Percentiles rank a stretch among this genome's conserved stretches.
phyloP scores from a whole-genome alignment of 2,797 vertebrate genomes.

The Sylvilagus floridanus region DNA sequence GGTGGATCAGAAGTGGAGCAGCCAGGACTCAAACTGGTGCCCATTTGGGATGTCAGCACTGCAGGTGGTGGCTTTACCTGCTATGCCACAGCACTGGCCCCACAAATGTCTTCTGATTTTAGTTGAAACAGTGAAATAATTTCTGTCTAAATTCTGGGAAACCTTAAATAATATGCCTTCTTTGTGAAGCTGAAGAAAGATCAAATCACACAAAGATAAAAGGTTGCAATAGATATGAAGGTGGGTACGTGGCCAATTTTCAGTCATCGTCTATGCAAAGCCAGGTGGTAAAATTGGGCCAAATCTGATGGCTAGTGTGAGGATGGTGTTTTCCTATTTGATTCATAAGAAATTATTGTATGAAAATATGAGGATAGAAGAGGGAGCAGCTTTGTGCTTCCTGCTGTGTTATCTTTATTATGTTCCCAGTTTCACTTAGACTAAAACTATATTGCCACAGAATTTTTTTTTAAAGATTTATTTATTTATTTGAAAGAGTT shows the following conservation, averaged over 20 bases:
- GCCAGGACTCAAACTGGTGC: no score
- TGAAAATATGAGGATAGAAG: slow-evolving; percentile 50
- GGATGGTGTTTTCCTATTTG: background rate
- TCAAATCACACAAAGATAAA: background rate
- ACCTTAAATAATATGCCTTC: slow-evolving; percentile 14
- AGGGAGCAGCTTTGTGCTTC: slow-evolving; percentile 65
- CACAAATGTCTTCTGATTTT: slow-evolving; percentile 16
- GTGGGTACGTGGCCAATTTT: background rate
- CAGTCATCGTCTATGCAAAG: background rate
- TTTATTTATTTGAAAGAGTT: no score
- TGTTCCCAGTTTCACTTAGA: slow-evolving; percentile 58
- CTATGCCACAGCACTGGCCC: no score
- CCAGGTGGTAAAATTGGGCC: slow-evolving; percentile 1
- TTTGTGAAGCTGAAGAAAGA: slow-evolving; percentile 42
- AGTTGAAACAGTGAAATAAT: slow-evolving; percentile 51
- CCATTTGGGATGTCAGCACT: no score
- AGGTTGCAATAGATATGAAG: background rate
- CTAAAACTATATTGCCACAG: slow-evolving; percentile 62
- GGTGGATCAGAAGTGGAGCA: no score
- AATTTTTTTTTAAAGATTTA: background rate
- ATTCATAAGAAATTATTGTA: slow-evolving; percentile 53
- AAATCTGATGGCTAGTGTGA: slow-evolving; percentile 20
- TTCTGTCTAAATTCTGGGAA: slow-evolving; percentile 65
- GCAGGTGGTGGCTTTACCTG: no score
- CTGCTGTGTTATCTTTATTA: slow-evolving; percentile 86